Base-by-base conservation (phyloP, 2,113 vertebrate genomes). In the Chroicocephalus ridibundus region DNA sequence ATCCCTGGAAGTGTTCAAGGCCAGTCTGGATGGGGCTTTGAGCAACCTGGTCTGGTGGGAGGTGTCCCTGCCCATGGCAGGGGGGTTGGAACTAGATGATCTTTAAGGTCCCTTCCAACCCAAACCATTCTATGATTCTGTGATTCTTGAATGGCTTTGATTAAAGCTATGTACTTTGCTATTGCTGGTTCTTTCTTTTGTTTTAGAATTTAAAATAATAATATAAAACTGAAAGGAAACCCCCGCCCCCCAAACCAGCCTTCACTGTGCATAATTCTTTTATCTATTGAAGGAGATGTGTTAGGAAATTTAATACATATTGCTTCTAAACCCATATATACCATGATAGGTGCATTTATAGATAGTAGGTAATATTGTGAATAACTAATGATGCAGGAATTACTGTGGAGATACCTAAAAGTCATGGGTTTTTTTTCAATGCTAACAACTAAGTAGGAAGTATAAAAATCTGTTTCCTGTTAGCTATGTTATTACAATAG, bases 121-220 rank as follows among this genome's bases (percentile, higher is more conserved):
- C 47, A 11, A 47, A 47, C 47, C 20, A 47, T 47, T 22, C 47
- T 47, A 47, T 52, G 51, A 52, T 47, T 22, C 47, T 47, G 21
- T 52, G 51, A 52, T 52, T 79, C 66, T 47, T 97, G 78, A 94
- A 90, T 86, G 52, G 52, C 82, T 71, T 93, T 93, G 61, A 86
- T 92, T 93, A 93, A 97, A 74, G 55, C 82, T 90, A 92, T 94
- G 18, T 38, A 54, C 15, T 83, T 88, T 95, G 91, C 82, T 94
- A 80, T 34, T 36, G 49, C 65, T 82, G 40, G 44, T 75, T 88
- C 40, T 83, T 84, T 91, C 24, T 90, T 58, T 47, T 60, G 9
- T 6, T 75, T 94, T 85, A 58, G 81, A 71, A 88, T 70, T 42
- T n/a, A 44, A 72, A 88, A 49, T 38, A 36, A 68, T n/a, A 25